Conservation (phyloP, 2,888 invertebrate genomes). For the Trissolcus japonicus region DNA sequence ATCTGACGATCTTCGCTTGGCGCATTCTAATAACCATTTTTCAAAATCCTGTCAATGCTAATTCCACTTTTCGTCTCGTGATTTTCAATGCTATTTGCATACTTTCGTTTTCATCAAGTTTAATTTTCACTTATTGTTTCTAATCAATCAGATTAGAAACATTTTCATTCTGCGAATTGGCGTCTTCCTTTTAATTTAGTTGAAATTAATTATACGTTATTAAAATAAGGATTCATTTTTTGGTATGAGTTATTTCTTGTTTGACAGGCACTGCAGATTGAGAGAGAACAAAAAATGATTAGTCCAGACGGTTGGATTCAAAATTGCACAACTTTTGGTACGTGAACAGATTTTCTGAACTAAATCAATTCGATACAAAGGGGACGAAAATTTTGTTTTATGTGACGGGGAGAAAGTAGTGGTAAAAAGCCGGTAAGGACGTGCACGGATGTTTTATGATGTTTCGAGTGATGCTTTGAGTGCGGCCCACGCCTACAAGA, state of each 20-base stretch:
- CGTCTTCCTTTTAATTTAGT: background rate
- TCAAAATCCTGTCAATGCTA: conserved; percentile 25
- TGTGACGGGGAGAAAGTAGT: conserved; percentile 47
- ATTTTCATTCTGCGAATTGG: background rate
- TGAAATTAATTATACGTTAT: background rate
- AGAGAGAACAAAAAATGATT: background rate
- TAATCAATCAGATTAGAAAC: background rate
- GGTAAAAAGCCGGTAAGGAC: conserved; percentile 47
- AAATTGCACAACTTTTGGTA: conserved; percentile 15
- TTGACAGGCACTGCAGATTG: too few species aligned
- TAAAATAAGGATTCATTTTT: too few species aligned
- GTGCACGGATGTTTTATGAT: conserved; percentile 43
- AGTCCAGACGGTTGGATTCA: conserved; percentile 3
- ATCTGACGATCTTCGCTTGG: conserved; percentile 11
- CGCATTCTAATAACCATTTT: conserved; percentile 9
- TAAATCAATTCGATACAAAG: conserved; percentile 15
- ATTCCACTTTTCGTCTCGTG: conserved; percentile 14
- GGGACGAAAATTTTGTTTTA: conserved; percentile 26
- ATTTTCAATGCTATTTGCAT: conserved; percentile 28
- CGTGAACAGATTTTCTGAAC: conserved; percentile 23
- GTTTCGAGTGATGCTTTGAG: conserved; percentile 44
- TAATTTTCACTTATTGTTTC: conserved; percentile 33
- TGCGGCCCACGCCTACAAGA: conserved; percentile 48
- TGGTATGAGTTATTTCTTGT: too few species aligned
- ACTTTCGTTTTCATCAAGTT: conserved; percentile 33